These are phyloP conservation scores for honey bee (Apis mellifera) DNA, from an alignment of 1,140 invertebrate genomes.

Conservation along the genomic window DNA sequence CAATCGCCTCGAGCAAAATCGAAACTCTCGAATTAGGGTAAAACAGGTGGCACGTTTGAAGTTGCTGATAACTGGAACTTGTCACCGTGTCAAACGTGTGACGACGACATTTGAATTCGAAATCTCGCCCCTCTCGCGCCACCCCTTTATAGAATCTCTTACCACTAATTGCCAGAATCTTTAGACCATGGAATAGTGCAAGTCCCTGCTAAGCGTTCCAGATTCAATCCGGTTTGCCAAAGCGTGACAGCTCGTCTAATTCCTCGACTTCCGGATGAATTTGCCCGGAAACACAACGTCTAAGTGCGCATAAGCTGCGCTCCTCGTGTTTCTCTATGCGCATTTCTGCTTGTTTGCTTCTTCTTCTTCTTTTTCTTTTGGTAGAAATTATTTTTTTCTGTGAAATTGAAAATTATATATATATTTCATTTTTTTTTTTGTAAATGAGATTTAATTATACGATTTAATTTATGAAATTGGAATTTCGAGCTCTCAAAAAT, in stretches of 20 bases:
- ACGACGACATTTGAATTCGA: constrained; percentile 24
- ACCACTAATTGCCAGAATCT: constrained; percentile 24
- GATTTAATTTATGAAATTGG: no score
- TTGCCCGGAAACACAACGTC: not conserved
- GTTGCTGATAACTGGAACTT: constrained; percentile 12
- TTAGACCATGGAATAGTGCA: not conserved
- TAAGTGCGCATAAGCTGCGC: no score
- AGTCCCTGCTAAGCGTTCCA: constrained; percentile 10
- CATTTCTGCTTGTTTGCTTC: no score
- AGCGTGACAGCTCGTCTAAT: constrained; percentile 18
- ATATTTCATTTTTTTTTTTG: no score
- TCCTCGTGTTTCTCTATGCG: no score
- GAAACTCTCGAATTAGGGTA: constrained; percentile 9
- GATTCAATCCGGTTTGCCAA: constrained; percentile 14
- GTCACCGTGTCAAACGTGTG: constrained; percentile 10
- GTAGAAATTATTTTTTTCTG: no score
- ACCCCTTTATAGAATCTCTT: not conserved
- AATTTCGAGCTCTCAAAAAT: no score
- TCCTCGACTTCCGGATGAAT: constrained; percentile 6
- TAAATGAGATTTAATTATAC: no score
- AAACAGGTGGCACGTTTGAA: constrained; percentile 18
- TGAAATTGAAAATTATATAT: no score
- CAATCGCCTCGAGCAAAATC: constrained; percentile 2
- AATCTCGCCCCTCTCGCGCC: not conserved
- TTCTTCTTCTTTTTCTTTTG: no score